Evolutionary conservation across 2,888 invertebrate species (phyloP), one percentile per base, ranked within the genome.

Genomic region (Helleia helle): DNA sequence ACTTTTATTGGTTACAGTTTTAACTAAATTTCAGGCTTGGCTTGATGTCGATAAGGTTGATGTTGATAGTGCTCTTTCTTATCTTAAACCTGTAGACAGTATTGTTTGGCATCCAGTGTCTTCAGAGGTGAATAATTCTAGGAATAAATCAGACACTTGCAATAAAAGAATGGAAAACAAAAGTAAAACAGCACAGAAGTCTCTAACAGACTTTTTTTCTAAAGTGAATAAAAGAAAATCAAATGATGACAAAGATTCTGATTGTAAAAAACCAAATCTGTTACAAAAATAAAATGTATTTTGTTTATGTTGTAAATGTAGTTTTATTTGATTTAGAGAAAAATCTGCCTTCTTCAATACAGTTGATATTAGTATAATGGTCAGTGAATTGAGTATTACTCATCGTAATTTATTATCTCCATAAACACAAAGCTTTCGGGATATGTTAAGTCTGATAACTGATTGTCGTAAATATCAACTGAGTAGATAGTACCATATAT

Each of bases 71-170:
- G 88, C 89, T 3, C 49, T 90, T n/a, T 54, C 70, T 6, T 83
- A 86, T 42, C 64, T 91, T 53, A 87, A 75, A 61, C 89, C 87
- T 18, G 72, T 85, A 0, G 74, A 75, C 6, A 50, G 75, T 13
- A 55, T 94, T 18, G 63, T 73, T 14, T 91, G 90, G 89, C 89
- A 94, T 66, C 87, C 88, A 41, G 93, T 94, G 1, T 89, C 91
- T 1, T 87, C 86, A 29, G 56, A 79, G 30, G 93, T 94, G 0
- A 93, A 93, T 58, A 92, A 90, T 62, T 89, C 91, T 0, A 83
- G 88, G 42, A 88, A 92, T 61, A 93, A 94, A 68, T 80, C 79
- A 17, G 58, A 66, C 0, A 71, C 86, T 42, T 90, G 90, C 50
- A 88, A 88, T 54, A 88, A 87, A 51, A 86, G 79, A 24, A 50